Conservation (phyloP, 2,113 vertebrate species). For the Chrysochloris asiatica region DNA sequence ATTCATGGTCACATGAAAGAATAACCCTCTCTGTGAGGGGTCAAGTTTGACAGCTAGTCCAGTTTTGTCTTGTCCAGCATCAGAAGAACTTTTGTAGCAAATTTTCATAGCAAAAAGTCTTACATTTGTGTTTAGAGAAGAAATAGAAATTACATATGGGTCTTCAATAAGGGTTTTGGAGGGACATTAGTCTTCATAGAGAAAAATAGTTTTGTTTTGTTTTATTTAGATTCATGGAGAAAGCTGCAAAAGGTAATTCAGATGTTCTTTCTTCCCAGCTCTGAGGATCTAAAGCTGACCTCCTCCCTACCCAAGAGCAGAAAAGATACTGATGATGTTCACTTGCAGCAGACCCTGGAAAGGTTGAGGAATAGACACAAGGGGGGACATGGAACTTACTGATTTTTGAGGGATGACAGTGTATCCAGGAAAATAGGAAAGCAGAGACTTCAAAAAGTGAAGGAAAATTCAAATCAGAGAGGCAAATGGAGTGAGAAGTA, state of each 20-base stretch:
- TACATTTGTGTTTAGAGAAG: neutral
- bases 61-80: neutral
- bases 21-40: neutral
- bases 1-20: fast-evolving
- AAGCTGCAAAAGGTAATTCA: conserved; percentile 49
- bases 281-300: neutral
- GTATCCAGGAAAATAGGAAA: neutral
- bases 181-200: conserved; percentile 2
- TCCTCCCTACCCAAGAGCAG: neutral
- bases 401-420: neutral
- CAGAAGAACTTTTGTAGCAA: neutral
- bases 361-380: neutral
- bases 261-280: conserved; percentile 2
- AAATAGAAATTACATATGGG: neutral
- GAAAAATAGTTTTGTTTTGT: neutral
- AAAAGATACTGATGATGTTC: neutral
- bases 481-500: neutral
- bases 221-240: conserved; percentile 25
- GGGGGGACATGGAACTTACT: neutral
- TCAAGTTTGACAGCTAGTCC: neutral
- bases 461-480: neutral
- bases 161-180: neutral
- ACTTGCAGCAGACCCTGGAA: neutral
- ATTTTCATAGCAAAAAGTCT: neutral
- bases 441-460: neutral